These are phyloP conservation scores for Lacerta bilineata DNA, from an alignment of 2,797 vertebrate species.

Conservation along the genomic window DNA sequence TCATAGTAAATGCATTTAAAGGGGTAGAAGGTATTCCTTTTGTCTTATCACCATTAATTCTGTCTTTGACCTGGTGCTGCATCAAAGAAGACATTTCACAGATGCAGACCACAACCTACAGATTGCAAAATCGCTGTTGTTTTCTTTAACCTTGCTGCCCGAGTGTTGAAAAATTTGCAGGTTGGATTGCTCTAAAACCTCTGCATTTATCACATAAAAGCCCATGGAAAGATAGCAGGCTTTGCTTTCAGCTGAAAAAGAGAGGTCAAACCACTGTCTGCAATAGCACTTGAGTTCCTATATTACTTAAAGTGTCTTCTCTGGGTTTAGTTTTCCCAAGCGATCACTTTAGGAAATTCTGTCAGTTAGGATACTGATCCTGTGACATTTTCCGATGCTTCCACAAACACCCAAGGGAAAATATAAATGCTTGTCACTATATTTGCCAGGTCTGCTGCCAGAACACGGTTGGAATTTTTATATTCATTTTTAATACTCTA, in stretches of 20 bases:
- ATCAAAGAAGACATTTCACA: conserved; percentile 57
- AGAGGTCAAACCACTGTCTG: conserved; percentile 49
- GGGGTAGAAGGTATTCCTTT: conserved; percentile 37
- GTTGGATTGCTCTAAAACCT: conserved; percentile 33
- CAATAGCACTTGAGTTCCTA: conserved; percentile 6
- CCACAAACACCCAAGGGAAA: not conserved
- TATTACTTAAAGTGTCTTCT: conserved; percentile 22
- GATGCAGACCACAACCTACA: conserved; percentile 43
- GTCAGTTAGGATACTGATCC: conserved; percentile 34
- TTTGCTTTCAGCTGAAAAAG: conserved; percentile 36
- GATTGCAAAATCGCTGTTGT: conserved; percentile 50
- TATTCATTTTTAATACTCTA: conserved; percentile 12
- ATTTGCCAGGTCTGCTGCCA: not conserved
- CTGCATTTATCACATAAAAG: conserved; percentile 12
- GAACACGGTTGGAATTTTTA: conserved; percentile 34
- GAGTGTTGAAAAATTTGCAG: conserved; percentile 38
- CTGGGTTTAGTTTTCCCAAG: conserved; percentile 36
- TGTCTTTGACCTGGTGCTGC: conserved; percentile 54
- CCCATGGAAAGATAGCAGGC: conserved; percentile 1
- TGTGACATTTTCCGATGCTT: conserved; percentile 1
- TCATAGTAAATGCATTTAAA: not conserved
- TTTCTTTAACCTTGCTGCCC: conserved; percentile 60
- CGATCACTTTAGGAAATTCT: conserved; percentile 4
- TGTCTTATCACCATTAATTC: conserved; percentile 64
- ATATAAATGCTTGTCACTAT: conserved; percentile 4